Percentiles rank a stretch among this genome's conserved stretches.
phyloP scores from a whole-genome alignment of 2,797 vertebrate species.

The Dendrocincla tyrannina region DNA sequence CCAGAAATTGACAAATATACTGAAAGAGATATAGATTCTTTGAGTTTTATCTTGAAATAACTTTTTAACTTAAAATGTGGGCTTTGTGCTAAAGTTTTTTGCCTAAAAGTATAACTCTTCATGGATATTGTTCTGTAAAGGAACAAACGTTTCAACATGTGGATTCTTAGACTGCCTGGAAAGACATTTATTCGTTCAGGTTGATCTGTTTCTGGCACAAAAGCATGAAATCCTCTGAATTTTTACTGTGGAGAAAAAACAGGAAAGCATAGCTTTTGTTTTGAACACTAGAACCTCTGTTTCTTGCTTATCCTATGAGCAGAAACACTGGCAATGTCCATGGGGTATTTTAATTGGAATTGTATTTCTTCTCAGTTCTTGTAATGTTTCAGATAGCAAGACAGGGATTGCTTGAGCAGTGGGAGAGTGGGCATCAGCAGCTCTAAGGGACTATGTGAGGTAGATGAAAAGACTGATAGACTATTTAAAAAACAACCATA shows the following conservation, averaged over 20 bases:
- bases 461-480: not conserved
- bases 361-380: not conserved
- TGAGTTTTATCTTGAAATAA: not conserved
- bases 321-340: not conserved
- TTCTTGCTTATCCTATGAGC: not conserved
- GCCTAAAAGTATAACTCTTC: not conserved
- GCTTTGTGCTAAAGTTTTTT: not conserved
- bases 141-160: not conserved
- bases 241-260: not conserved
- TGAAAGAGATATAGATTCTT: not conserved
- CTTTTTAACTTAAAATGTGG: not conserved
- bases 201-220: not conserved
- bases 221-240: not conserved
- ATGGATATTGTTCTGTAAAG: not conserved
- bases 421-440: not conserved
- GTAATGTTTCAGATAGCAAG: not conserved
- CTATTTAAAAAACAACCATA: not conserved
- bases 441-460: not conserved
- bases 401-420: not conserved
- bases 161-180: not conserved
- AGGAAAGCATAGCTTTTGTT: not conserved
- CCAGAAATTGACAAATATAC: not conserved
- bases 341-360: not conserved
- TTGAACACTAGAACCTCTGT: not conserved
- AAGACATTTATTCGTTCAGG: not conserved